Conservation (phyloP, 2,113 vertebrate genomes). For the Scolopax mira region DNA sequence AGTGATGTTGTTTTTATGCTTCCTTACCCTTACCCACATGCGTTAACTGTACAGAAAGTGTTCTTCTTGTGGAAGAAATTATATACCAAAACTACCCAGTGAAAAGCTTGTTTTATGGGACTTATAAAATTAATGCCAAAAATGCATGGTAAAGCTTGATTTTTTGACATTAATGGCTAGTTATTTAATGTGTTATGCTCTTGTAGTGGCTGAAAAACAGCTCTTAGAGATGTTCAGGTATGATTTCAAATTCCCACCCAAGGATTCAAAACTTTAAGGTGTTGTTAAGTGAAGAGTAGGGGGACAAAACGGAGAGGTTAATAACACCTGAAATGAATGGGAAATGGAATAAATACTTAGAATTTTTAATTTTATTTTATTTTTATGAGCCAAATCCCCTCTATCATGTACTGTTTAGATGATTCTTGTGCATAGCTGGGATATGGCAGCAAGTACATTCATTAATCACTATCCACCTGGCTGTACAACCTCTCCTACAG, state of each 20-base stretch:
- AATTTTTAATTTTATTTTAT: not conserved
- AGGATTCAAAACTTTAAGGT: not conserved
- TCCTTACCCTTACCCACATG: constrained; percentile 56
- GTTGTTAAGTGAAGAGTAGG: not conserved
- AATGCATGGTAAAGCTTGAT: constrained; percentile 46
- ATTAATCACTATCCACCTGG: not conserved
- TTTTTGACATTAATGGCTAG: constrained; percentile 56
- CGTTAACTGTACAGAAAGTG: constrained; percentile 54
- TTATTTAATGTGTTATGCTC: constrained; percentile 44
- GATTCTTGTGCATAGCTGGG: not conserved
- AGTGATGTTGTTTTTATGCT: constrained; percentile 71
- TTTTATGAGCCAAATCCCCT: not conserved
- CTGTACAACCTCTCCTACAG: not conserved
- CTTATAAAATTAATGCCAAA: constrained; percentile 64
- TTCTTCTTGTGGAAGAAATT: constrained; percentile 66
- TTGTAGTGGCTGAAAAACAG: not conserved
- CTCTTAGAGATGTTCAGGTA: constrained; percentile 1
- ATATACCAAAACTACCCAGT: constrained; percentile 53
- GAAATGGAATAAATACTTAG: not conserved
- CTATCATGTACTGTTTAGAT: not conserved
- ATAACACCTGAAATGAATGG: not conserved
- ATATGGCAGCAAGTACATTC: not conserved
- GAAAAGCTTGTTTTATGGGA: constrained; percentile 47
- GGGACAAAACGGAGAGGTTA: not conserved
- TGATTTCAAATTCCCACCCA: not conserved